Evolutionary conservation across 37 sponge, comb jelly and placozoan species (phyloP).

Genomic region (Amphimedon queenslandica): DNA sequence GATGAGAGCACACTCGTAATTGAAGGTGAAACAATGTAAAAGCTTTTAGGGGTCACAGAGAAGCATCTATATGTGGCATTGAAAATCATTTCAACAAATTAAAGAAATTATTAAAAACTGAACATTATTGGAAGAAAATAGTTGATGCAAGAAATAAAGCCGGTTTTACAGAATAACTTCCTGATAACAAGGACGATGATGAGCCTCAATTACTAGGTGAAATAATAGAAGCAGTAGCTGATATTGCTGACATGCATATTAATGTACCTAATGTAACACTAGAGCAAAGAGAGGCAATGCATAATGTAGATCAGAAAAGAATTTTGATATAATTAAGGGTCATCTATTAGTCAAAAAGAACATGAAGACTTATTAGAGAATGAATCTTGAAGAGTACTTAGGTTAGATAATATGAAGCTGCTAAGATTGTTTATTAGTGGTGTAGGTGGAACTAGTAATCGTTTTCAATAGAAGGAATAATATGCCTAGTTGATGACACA

Average conservation of each 20-base stretch:
- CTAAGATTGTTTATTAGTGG: too few species aligned
- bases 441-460: too few species aligned
- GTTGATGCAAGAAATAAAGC: conserved; percentile 38
- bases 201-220: conserved; percentile 37
- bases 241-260: too few species aligned
- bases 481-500: too few species aligned
- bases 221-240: conserved; percentile 34
- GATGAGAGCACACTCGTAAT: conserved; percentile 23
- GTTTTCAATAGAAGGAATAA: too few species aligned
- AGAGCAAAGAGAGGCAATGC: conserved; percentile 27
- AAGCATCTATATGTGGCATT: not conserved
- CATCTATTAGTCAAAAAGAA: conserved; percentile 1
- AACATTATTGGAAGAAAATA: conserved; percentile 7
- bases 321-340: conserved; percentile 17
- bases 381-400: too few species aligned
- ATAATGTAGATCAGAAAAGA: conserved; percentile 42
- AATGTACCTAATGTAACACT: conserved; percentile 5
- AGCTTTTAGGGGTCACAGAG: conserved; percentile 10
- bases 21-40: conserved; percentile 33
- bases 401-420: too few species aligned
- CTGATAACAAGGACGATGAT: too few species aligned
- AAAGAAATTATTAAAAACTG: too few species aligned
- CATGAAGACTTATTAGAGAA: too few species aligned
- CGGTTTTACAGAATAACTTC: too few species aligned
- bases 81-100: conserved; percentile 23